Evolutionary conservation across 2,888 invertebrate genomes (phyloP).

Genomic region (Aphrophora alni): DNA sequence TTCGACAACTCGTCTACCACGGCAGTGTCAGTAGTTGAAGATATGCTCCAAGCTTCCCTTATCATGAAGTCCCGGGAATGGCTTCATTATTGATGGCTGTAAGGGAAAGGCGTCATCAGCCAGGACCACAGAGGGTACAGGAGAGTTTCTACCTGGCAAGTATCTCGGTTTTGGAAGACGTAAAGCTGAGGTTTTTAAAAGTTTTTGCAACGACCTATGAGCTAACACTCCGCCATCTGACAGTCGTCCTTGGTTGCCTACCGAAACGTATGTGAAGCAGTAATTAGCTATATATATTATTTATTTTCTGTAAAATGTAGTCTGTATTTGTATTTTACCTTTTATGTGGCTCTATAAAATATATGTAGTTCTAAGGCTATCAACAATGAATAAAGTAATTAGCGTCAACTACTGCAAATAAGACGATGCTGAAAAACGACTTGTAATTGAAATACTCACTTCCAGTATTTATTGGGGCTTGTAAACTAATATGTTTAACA

Average conservation of each 20-base stretch:
- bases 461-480: slow-evolving; percentile 33
- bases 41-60: slow-evolving; percentile 47
- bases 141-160: slow-evolving; percentile 35
- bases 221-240: slow-evolving; percentile 10
- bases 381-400: too few species aligned
- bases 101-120: slow-evolving; percentile 48
- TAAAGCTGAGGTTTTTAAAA: slow-evolving; percentile 48
- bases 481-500: slow-evolving; percentile 6
- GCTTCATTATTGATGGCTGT: slow-evolving; percentile 46
- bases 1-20: slow-evolving; percentile 51
- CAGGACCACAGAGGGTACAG: slow-evolving; percentile 50
- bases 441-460: slow-evolving; percentile 30
- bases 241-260: slow-evolving; percentile 40
- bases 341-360: too few species aligned
- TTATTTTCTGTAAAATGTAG: too few species aligned
- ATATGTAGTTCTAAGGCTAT: too few species aligned
- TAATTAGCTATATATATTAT: too few species aligned
- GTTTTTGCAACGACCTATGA: slow-evolving; percentile 41
- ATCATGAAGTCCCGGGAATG: slow-evolving; percentile 44
- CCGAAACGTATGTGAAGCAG: slow-evolving; percentile 43
- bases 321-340: too few species aligned
- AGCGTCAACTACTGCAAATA: slow-evolving; percentile 43
- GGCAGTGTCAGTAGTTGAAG: slow-evolving; percentile 52
- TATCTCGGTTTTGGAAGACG: slow-evolving; percentile 42
- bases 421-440: slow-evolving; percentile 42